phyloP scores from a whole-genome alignment of 2,113 vertebrate species.

The Colossoma macropomum region DNA sequence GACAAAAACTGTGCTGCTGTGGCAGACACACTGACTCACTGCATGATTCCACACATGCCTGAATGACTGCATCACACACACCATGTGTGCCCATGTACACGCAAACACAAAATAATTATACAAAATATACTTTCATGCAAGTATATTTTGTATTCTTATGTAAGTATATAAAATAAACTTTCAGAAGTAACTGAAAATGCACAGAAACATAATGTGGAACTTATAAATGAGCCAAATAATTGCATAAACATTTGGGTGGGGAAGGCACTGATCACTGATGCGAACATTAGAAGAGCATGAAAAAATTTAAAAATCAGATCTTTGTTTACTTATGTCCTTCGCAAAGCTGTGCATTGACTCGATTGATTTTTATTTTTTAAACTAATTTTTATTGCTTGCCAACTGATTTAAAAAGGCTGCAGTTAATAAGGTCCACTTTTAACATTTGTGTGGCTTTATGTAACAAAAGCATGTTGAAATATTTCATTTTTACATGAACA shows the following conservation, averaged over 20 bases:
- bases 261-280: slow-evolving; percentile 2
- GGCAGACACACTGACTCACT: too few relatives aligned
- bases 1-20: too few relatives aligned
- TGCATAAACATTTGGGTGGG: slow-evolving; percentile 29
- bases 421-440: too few relatives aligned
- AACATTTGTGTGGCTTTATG: too few relatives aligned
- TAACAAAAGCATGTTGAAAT: too few relatives aligned
- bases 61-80: not conserved
- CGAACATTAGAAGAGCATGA: not conserved
- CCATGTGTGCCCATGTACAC: not conserved
- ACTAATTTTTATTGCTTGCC: not conserved
- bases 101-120: slow-evolving; percentile 26
- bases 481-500: too few relatives aligned
- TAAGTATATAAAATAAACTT: not conserved
- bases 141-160: too few relatives aligned
- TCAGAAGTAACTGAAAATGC: not conserved
- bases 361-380: not conserved
- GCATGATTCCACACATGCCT: not conserved
- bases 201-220: too few relatives aligned
- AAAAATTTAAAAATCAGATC: not conserved
- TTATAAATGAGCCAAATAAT: not conserved
- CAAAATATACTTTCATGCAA: not conserved
- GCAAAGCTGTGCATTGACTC: not conserved
- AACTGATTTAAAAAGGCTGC: not conserved
- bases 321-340: not conserved